phyloP scores from a whole-genome alignment of 2,113 vertebrate genomes.

The Oxyura jamaicensis region DNA sequence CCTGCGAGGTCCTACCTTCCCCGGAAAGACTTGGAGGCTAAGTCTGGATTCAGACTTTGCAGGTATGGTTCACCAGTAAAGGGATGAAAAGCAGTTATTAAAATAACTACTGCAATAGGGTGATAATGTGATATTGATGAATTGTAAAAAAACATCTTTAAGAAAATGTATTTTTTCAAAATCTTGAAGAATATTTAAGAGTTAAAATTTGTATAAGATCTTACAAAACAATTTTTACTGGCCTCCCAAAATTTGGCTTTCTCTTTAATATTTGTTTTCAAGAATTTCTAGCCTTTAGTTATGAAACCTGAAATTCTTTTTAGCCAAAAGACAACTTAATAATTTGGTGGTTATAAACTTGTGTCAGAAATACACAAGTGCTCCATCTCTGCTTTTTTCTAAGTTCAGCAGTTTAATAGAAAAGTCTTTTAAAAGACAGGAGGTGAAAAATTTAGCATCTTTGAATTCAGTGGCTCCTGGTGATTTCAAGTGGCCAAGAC shows the following conservation, averaged over 20 bases:
- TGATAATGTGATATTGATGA: neutral
- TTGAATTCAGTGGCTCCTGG: neutral
- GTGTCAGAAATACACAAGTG: neutral
- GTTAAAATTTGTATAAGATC: neutral
- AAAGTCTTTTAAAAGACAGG: neutral
- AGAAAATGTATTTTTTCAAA: neutral
- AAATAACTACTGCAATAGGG: neutral
- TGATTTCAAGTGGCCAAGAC: neutral
- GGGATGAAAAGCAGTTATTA: neutral
- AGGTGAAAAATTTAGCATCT: neutral
- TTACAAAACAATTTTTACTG: neutral
- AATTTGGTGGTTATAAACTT: neutral
- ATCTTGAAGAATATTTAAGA: neutral
- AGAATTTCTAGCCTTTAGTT: neutral
- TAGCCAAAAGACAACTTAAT: neutral
- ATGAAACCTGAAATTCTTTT: neutral
- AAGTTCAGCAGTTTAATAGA: neutral
- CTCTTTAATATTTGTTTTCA: neutral
- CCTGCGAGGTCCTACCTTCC: neutral
- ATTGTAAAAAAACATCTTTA: neutral
- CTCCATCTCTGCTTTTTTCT: neutral
- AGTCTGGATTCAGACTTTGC: neutral
- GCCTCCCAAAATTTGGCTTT: neutral
- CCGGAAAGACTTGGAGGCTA: neutral
- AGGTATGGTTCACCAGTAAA: neutral